Base-by-base conservation (phyloP, 37 sponge, comb jelly and placozoan genomes). In the Ephydatia muelleri region DNA sequence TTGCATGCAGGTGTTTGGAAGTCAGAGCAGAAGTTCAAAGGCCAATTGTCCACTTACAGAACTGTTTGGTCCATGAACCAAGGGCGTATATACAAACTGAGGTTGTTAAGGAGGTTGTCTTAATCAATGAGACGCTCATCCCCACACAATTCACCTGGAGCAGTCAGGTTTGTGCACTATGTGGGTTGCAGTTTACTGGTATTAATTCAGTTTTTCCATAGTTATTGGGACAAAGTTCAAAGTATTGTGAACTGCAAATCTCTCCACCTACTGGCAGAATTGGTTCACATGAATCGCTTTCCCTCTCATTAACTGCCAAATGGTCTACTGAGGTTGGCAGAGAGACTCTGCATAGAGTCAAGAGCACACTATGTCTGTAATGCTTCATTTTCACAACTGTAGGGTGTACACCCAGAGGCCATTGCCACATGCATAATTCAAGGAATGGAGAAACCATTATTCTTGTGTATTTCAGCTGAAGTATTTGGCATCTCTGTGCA, bases 21-120 rank as follows among this genome's bases (percentile, higher is more conserved):
- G 94, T 88, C 28, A 28, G 28, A 21, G 94, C 91, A 70, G 93
- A 91, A 68, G 75, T 90, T 21, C 94, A 94, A 89, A 21, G 79
- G 12, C 94, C 94, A 36, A 27, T 38, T 5, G 83, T 91, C 21
- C 47, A 37, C 29, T 79, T 94, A 79, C 38, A 67, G 19, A 35
- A n/a, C 38, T 91, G 83, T 67, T 27, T 67, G 28, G 76, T 86
- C 12, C 92, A 94, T 65, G 28, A 84, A 38, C 73, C 76, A 3
- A 30, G 43, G 38, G 89, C 83, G 2, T 94, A 82, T 75, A 68
- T 88, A 19, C 82, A 76, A 6, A 65, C 91, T 0, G 81, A 84
- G 25, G 40, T 38, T 12, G 21, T 39, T 30, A 68, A 65, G n/a
- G 48, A 27, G 16, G 70, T 91, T 27, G 26, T 27, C 13, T 79